Conservation (phyloP, 2,113 vertebrate genomes). For the Suricata suricatta region DNA sequence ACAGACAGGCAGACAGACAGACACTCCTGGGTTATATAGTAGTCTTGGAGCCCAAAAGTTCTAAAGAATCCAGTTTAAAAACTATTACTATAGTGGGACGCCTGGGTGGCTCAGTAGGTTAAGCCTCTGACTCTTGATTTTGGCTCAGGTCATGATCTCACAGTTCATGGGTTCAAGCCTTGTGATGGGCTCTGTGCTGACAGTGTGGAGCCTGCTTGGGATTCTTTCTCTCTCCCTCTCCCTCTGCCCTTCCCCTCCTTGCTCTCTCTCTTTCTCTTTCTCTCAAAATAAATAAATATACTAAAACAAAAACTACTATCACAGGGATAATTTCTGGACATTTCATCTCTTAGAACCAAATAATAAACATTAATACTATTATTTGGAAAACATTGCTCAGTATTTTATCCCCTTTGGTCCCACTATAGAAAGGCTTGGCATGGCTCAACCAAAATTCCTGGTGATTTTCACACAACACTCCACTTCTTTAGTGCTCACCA, state of each 20-base stretch:
- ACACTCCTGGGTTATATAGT: background rate
- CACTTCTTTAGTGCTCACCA: background rate
- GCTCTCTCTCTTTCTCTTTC: too few species aligned
- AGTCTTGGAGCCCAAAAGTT: background rate
- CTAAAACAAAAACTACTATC: background rate
- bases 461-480: background rate
- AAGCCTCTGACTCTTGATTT: too few species aligned
- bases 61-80: background rate
- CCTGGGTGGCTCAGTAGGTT: too few species aligned
- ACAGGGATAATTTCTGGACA: background rate
- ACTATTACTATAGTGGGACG: background rate
- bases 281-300: too few species aligned
- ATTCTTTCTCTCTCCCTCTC: too few species aligned
- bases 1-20: background rate
- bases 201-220: too few species aligned
- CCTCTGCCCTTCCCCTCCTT: too few species aligned
- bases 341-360: slow-evolving; percentile 1
- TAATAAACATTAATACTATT: background rate
- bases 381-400: background rate
- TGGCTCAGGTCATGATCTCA: too few species aligned
- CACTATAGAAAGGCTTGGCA: background rate
- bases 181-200: too few species aligned
- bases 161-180: too few species aligned
- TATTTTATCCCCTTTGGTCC: background rate
- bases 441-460: background rate